A percentile compares a stretch with the other conserved stretches of the same genome.
phyloP scores from a whole-genome alignment of 2,888 invertebrate genomes.

The Drosophila pegasa region DNA sequence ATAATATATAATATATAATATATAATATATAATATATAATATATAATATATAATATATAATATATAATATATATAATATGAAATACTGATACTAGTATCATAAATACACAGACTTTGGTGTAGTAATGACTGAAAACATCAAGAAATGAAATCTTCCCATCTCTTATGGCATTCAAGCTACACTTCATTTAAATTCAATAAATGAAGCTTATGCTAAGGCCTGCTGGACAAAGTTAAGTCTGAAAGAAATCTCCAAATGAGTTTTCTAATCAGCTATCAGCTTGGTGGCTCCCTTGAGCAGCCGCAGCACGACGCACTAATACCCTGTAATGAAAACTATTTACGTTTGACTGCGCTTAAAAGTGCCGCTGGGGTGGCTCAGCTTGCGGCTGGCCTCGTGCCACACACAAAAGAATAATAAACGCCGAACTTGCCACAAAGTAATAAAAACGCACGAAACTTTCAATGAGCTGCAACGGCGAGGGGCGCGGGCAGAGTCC shows the following conservation, averaged over 20 bases:
- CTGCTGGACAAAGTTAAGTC: not conserved
- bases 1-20: too few relatives aligned
- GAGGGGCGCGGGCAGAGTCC: not conserved
- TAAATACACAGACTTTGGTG: too few relatives aligned
- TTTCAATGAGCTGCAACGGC: constrained; percentile 70
- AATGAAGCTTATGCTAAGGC: not conserved
- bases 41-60: too few relatives aligned
- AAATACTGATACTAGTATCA: too few relatives aligned
- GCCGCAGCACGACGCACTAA: constrained; percentile 7
- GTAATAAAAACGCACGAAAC: constrained; percentile 78
- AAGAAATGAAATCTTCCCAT: too few relatives aligned
- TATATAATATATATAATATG: too few relatives aligned
- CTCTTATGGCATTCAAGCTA: too few relatives aligned
- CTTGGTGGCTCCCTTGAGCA: not conserved
- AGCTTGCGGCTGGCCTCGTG: not conserved
- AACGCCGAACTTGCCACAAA: constrained; percentile 61
- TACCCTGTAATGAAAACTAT: constrained; percentile 49
- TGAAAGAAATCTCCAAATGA: constrained; percentile 4
- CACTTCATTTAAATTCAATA: not conserved
- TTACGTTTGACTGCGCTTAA: constrained; percentile 30
- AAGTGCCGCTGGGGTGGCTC: constrained; percentile 1
- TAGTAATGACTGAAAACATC: too few relatives aligned
- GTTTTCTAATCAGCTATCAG: constrained; percentile 21
- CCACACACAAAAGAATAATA: constrained; percentile 55
- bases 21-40: too few relatives aligned